Conservation (phyloP, 1,140 invertebrate genomes). For the Lordiphosa collinella region DNA sequence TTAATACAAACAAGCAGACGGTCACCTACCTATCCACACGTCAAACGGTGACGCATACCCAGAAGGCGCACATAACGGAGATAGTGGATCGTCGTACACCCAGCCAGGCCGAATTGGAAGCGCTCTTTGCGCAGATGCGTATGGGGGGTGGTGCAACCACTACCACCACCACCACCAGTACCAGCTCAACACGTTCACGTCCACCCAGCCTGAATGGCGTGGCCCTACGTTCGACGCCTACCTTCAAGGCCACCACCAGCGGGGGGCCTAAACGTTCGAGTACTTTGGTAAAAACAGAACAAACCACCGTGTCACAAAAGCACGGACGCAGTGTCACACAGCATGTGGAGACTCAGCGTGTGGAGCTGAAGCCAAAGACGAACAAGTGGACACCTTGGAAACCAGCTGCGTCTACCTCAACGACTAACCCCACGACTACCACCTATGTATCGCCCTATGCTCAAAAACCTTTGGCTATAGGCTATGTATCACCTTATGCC, state of each 20-base stretch:
- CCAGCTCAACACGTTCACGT: conserved; percentile 11
- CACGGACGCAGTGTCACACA: conserved; percentile 59
- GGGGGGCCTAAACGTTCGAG: conserved; percentile 44
- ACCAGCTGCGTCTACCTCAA: background rate
- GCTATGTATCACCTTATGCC: conserved; percentile 31
- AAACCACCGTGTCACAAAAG: conserved; percentile 62
- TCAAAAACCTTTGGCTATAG: conserved; percentile 26
- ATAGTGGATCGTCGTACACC: conserved; percentile 58
- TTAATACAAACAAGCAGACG: conserved; percentile 59
- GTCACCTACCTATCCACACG: conserved; percentile 58
- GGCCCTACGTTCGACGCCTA: conserved; percentile 41
- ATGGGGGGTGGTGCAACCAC: conserved; percentile 23
- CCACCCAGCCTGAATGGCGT: conserved; percentile 48
- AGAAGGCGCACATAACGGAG: conserved; percentile 60
- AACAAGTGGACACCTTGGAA: conserved; percentile 17
- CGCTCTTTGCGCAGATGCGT: conserved; percentile 37
- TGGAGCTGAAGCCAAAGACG: conserved; percentile 40
- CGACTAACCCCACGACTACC: conserved; percentile 10
- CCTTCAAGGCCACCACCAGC: conserved; percentile 43
- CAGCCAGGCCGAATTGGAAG: conserved; percentile 53
- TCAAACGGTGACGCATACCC: conserved; percentile 71
- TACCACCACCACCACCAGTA: conserved; percentile 20
- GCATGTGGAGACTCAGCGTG: conserved; percentile 46
- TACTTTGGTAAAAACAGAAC: conserved; percentile 48
- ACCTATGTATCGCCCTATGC: conserved; percentile 39